Conservation (phyloP, 2,797 vertebrate species). For the Sarcophilus harrisii region DNA sequence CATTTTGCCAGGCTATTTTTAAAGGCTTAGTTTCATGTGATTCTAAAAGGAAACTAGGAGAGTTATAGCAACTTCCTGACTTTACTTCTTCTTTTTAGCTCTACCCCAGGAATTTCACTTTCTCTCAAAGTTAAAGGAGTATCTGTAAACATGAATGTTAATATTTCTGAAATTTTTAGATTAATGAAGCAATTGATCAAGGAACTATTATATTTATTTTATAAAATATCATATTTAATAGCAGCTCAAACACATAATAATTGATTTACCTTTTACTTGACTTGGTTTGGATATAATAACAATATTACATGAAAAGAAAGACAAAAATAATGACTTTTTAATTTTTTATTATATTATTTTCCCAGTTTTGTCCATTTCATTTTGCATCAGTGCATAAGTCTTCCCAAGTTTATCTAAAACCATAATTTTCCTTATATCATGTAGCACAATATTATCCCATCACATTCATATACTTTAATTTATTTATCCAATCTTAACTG, state of each 20-base stretch:
- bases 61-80: no score
- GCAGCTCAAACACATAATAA: neutral
- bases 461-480: neutral
- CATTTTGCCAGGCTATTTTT: no score
- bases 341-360: no score
- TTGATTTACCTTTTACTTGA: neutral
- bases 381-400: no score
- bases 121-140: slow-evolving; percentile 6
- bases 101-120: neutral
- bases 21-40: no score
- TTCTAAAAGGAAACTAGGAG: no score
- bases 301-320: slow-evolving; percentile 15
- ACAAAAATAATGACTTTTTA: slow-evolving; percentile 18
- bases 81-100: no score
- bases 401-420: no score
- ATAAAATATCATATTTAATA: neutral
- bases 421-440: neutral
- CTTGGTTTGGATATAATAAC: neutral
- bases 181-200: neutral
- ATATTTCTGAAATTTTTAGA: slow-evolving; percentile 36
- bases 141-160: neutral
- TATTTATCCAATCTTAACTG: neutral
- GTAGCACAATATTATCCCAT: neutral
- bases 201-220: neutral
- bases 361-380: no score